These are phyloP conservation scores for Manacus vitellinus DNA, from an alignment of 2,113 vertebrate genomes.

Conservation along the genomic window DNA sequence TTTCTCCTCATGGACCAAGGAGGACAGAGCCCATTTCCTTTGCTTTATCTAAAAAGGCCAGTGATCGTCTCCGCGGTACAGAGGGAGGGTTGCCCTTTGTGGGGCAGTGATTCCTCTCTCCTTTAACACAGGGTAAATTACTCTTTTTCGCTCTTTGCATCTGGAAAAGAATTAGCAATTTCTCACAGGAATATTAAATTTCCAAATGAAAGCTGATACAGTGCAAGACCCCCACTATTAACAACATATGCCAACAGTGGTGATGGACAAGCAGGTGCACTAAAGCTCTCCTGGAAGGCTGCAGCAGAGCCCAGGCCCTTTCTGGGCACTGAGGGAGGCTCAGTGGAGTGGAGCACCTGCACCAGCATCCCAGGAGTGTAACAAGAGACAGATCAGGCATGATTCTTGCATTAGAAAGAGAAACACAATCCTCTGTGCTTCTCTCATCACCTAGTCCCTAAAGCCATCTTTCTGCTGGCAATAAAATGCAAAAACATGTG, in stretches of 20 bases:
- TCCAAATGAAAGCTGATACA: not conserved
- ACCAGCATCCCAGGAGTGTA: constrained; percentile 11
- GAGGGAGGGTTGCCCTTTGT: not conserved
- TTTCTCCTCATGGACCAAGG: not conserved
- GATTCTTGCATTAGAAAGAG: constrained; percentile 66
- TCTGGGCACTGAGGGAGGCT: not conserved
- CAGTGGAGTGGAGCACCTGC: not conserved
- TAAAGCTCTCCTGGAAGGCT: not conserved
- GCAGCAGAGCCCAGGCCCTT: not conserved
- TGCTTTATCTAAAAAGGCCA: not conserved
- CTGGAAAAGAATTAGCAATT: not conserved
- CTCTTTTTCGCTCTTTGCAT: not conserved
- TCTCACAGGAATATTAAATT: not conserved
- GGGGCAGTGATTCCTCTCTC: not conserved
- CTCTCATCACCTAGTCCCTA: constrained; percentile 34
- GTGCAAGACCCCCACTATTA: not conserved
- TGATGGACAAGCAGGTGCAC: not conserved
- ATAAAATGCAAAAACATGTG: not conserved
- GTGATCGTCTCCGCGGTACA: rapidly evolving
- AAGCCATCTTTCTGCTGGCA: constrained; percentile 15
- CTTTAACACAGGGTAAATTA: not conserved
- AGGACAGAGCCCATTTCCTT: not conserved
- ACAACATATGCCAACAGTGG: not conserved
- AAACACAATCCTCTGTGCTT: not conserved
- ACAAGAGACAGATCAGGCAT: constrained; percentile 44